Base-by-base conservation (phyloP, 1,140 invertebrate species). In the Drosophila virilis region DNA sequence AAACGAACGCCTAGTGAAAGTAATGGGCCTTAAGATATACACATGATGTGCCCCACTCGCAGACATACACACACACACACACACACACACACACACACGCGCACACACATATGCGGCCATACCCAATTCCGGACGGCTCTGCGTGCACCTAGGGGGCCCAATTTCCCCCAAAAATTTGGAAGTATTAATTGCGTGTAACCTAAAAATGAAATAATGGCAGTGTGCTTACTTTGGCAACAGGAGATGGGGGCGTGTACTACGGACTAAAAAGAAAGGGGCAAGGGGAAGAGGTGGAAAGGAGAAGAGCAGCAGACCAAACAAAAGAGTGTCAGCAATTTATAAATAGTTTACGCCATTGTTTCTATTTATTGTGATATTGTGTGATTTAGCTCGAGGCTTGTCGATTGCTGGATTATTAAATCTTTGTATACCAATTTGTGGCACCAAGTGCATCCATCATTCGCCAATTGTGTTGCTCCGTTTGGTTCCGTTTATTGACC, bases 141-240 rank as follows among this genome's bases (percentile, higher is more conserved):
- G 70, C 58, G 72, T 84, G 81, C 82, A 86, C 59, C 77, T 78
- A 74, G 46, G 73, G 69, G 62, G 62, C 62, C 62, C 37, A 62
- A 35, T 57, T 40, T 17, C 37, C 32, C 55, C 45, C 2, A 37
- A 77, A 77, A 74, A 86, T 74, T 55, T 79, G 65, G 40, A 79
- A 86, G 77, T 83, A 88, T 88, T 82, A 88, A 86, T 86, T 82
- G 83, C 59, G 72, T 88, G 83, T 83, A 88, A 88, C 83, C 83
- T 79, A 82, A 82, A 88, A 82, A 78, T 73, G 69, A 69, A 77
- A 68, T 74, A 79, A 83, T 79, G 80, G 79, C 82, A 83, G 72
- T 86, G 79, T 83, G 76, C 76, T 67, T 77, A 76, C 76, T 81
- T 72, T 50, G 52, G 42, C 35, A 58, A 9, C 8, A 57, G 40